Conservation (phyloP, 2,113 vertebrate species). For the Bubo bubo region DNA sequence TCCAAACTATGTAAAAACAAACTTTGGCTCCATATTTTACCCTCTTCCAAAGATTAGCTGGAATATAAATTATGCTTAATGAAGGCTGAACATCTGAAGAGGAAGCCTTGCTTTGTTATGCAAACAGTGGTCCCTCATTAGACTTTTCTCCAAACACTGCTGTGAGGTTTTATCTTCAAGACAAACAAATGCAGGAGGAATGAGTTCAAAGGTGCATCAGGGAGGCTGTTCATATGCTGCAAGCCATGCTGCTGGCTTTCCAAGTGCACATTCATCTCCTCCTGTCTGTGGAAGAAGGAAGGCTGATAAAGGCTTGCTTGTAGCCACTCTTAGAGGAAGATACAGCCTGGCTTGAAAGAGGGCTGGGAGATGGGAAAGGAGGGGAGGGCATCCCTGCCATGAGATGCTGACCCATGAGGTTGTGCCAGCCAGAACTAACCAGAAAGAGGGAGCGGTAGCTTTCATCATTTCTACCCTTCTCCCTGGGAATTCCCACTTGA, state of each 20-base stretch:
- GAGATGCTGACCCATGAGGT: neutral
- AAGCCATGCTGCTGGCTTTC: neutral
- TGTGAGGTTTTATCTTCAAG: conserved; percentile 71
- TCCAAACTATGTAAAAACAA: conserved; percentile 77
- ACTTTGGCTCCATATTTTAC: conserved; percentile 35
- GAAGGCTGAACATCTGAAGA: conserved; percentile 39
- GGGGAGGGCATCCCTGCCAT: neutral
- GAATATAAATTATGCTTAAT: conserved; percentile 61
- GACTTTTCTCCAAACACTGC: conserved; percentile 53
- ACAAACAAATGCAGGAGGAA: conserved; percentile 70
- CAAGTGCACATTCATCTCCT: conserved; percentile 37
- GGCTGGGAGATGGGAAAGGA: neutral
- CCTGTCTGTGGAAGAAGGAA: neutral
- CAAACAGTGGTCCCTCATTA: conserved; percentile 64
- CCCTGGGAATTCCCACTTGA: neutral
- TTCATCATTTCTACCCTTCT: neutral
- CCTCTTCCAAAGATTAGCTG: conserved; percentile 51
- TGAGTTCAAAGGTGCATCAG: conserved; percentile 31
- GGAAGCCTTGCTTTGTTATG: conserved; percentile 57
- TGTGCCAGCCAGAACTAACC: neutral
- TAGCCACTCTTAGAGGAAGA: neutral
- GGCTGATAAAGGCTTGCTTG: neutral
- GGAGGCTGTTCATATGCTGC: neutral
- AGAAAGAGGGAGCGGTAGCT: neutral
- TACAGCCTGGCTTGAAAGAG: neutral